Percentiles rank a stretch among this genome's conserved stretches.
phyloP scores from a whole-genome alignment of 37 sponge, comb jelly and placozoan species.

The Oscarella lobularis region DNA sequence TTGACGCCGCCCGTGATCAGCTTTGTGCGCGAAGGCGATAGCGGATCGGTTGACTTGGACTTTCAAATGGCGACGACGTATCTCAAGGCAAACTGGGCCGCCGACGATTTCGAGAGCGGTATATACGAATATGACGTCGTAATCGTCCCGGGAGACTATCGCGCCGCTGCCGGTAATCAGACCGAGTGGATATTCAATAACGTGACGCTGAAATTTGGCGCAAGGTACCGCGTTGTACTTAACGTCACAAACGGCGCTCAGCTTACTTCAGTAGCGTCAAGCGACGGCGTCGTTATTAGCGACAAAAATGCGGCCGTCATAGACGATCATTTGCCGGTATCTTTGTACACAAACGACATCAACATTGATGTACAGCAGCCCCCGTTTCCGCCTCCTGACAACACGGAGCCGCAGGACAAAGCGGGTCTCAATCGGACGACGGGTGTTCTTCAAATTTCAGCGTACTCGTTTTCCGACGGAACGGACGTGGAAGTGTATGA shows the following conservation, averaged over 20 bases:
- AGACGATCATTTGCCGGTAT: no score
- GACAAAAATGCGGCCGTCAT: no score
- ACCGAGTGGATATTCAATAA: background rate
- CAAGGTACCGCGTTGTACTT: background rate
- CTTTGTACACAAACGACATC: no score
- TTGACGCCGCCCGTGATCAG: background rate
- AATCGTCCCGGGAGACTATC: constrained; percentile 4
- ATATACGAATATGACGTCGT: constrained; percentile 6
- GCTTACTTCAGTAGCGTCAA: background rate
- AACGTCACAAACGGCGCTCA: background rate
- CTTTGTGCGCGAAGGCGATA: constrained; percentile 7
- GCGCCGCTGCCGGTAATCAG: background rate
- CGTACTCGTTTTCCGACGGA: no score
- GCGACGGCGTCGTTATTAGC: background rate
- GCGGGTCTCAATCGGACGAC: no score
- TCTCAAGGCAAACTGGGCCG: constrained; percentile 2
- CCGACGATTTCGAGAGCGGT: constrained; percentile 2
- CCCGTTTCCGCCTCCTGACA: no score
- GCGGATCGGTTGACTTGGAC: background rate
- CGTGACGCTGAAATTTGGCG: background rate
- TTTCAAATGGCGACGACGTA: constrained; percentile 21
- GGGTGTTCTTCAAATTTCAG: no score
- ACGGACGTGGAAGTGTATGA: no score
- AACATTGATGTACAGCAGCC: no score
- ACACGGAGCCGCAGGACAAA: no score